Evolutionary conservation across 2,113 vertebrate species (phyloP).

Genomic region (Eurypyga helias): DNA sequence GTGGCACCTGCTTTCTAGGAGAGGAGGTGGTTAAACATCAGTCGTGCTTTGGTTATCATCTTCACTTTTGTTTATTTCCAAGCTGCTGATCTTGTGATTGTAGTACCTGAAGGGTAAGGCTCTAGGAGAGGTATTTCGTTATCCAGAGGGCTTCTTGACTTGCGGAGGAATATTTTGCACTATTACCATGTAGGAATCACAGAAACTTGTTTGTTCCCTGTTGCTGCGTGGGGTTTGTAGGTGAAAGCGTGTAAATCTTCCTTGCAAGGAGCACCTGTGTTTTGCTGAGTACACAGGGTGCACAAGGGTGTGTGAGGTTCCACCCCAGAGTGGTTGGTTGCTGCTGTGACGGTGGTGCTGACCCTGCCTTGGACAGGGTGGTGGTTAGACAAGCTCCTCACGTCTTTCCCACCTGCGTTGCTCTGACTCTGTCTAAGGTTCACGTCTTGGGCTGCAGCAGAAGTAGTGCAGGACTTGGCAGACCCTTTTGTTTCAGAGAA

Average conservation of each 20-base stretch:
- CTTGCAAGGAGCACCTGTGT: fast-evolving
- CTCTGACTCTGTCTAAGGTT: background rate
- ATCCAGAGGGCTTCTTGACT: background rate
- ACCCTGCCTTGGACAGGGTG: background rate
- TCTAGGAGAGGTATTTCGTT: background rate
- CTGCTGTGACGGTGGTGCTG: fast-evolving
- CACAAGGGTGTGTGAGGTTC: fast-evolving
- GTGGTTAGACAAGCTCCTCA: background rate
- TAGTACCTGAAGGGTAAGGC: background rate
- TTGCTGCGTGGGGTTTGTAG: background rate
- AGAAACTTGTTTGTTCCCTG: background rate
- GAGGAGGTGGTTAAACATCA: background rate
- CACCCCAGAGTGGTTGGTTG: fast-evolving
- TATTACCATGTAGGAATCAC: background rate
- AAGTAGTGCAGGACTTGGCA: background rate
- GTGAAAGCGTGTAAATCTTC: background rate
- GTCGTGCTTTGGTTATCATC: constrained; percentile 24
- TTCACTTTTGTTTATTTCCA: constrained; percentile 31
- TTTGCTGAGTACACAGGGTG: background rate
- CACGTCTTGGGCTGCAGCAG: background rate
- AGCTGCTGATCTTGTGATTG: background rate
- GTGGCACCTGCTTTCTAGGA: background rate
- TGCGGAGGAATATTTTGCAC: background rate
- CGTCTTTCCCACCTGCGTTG: fast-evolving
- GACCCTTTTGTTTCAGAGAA: background rate